phyloP scores from a whole-genome alignment of 2,113 vertebrate genomes.

The Gadus macrocephalus region DNA sequence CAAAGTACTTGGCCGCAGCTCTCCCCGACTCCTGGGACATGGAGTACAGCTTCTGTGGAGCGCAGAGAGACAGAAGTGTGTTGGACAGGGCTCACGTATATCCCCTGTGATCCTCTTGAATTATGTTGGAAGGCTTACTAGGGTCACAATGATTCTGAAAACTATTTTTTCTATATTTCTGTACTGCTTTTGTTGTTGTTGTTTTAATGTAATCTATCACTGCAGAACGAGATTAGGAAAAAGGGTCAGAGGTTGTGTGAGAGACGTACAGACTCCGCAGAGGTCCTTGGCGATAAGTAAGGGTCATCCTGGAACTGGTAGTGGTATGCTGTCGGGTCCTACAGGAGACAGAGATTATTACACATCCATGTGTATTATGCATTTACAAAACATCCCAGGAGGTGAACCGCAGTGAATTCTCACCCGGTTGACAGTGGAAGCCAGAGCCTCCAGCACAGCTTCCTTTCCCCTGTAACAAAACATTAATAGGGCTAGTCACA shows the following conservation, averaged over 20 bases:
- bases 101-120: too few relatives aligned
- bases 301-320: conserved; percentile 90
- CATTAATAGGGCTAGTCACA: not conserved
- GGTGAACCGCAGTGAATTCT: conserved; percentile 36
- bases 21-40: conserved; percentile 84
- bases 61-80: conserved; percentile 18
- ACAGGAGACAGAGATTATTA: not conserved
- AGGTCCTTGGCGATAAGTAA: conserved; percentile 79
- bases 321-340: conserved; percentile 84
- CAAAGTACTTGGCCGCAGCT: conserved; percentile 83
- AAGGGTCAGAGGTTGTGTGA: not conserved
- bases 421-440: conserved; percentile 83
- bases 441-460: conserved; percentile 83
- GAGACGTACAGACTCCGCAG: conserved; percentile 75
- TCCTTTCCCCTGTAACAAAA: conserved; percentile 78
- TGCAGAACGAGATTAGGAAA: not conserved
- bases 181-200: not conserved
- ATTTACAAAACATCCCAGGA: too few relatives aligned
- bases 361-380: not conserved
- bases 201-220: not conserved
- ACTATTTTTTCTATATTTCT: not conserved
- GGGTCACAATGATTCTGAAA: too few relatives aligned
- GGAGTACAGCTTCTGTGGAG: conserved; percentile 74
- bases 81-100: not conserved
- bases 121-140: too few relatives aligned